Conservation (phyloP, 2,797 vertebrate species). For the Denticeps clupeoides region DNA sequence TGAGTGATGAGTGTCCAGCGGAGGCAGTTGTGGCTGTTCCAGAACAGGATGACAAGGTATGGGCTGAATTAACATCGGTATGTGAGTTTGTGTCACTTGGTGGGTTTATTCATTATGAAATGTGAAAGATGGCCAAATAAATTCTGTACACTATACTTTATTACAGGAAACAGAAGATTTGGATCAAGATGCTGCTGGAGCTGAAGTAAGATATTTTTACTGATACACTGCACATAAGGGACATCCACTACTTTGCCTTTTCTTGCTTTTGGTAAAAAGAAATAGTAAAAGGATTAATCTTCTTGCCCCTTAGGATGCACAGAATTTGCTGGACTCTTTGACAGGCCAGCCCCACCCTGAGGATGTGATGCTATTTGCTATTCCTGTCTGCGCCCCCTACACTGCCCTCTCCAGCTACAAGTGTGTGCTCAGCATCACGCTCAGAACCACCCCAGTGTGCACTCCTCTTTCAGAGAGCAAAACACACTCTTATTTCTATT, state of each 20-base stretch:
- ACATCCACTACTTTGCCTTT: too few species aligned
- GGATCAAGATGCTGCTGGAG: constrained; percentile 76
- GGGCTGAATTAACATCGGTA: neutral
- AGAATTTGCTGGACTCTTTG: constrained; percentile 75
- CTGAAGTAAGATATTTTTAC: constrained; percentile 61
- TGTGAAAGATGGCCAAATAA: neutral
- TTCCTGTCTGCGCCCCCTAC: constrained; percentile 90
- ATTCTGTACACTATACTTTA: neutral
- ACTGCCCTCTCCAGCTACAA: constrained; percentile 81
- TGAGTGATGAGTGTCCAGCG: constrained; percentile 43
- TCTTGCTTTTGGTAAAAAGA: neutral
- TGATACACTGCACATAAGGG: too few species aligned
- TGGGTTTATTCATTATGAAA: neutral
- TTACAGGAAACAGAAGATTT: constrained; percentile 70
- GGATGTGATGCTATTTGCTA: constrained; percentile 80
- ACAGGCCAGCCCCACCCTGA: constrained; percentile 83
- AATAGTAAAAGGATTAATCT: neutral
- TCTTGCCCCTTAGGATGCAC: constrained; percentile 53
- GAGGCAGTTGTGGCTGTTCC: constrained; percentile 43
- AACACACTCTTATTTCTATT: neutral
- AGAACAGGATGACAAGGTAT: constrained; percentile 77
- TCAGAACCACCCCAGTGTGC: neutral
- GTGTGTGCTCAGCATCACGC: constrained; percentile 46
- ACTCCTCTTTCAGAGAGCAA: neutral
- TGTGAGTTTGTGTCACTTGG: neutral